Base-by-base conservation (phyloP, 2,113 vertebrate species). In the Bettongia penicillata region DNA sequence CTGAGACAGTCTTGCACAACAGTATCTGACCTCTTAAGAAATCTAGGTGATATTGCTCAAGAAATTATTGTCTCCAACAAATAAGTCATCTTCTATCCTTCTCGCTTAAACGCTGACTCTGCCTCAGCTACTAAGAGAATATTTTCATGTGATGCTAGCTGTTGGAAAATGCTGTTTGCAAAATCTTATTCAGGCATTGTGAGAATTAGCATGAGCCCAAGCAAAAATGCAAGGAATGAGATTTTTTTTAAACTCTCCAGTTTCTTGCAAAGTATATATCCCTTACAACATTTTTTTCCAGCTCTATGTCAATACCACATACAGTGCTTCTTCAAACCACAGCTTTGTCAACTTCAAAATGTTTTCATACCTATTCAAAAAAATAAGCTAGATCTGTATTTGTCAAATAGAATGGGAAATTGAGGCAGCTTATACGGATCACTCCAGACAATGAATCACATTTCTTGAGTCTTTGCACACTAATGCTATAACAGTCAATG, bases 261-360 rank as follows among this genome's bases (percentile, higher is more conserved):
- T 51, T n/a, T 50, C 12, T 24, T 92, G 19, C 37, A 92, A 94
- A 89, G 53, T 91, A 25, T 24, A 51, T 93, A 68, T 43, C 19
- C 31, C 28, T 94, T 95, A 51, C 89, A 90, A 90, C 25, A 51
- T 51, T 47, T 90, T 91, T 94, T 84, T 43, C 89, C 77, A 5
- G 91, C 9, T n/a, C 55, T 25, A n/a, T 24, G 3, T 53, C 49
- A 91, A 24, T 49, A 50, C 91, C 11, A 92, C 24, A 91, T n/a
- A 2, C 24, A 96, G 43, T 47, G 47, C 49, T 91, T 95, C 47
- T 47, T 89, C 28, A 0, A 94, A 91, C 90, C 43, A 8, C 53
- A 61, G 28, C 84, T 91, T 51, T 90, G 51, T 96, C 48, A 89
- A 37, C 19, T 89, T 93, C 93, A 2, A 89, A 91, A 52, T 93